Conservation (phyloP, 2,888 invertebrate species). For the Melanchra persicariae region DNA sequence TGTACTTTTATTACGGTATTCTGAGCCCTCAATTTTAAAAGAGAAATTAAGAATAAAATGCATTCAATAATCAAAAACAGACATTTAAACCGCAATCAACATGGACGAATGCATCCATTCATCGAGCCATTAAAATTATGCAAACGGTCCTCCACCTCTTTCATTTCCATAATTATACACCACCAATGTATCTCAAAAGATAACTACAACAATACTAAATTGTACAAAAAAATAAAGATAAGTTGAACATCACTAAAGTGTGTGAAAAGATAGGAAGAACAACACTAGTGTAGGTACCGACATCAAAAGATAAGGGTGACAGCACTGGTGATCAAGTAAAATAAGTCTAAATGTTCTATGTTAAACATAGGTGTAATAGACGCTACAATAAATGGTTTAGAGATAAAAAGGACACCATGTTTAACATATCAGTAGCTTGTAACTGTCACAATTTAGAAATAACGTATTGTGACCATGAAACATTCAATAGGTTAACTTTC, state of each 20-base stretch:
- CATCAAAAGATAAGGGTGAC: conserved; percentile 20
- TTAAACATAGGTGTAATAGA: not conserved
- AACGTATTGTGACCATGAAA: not conserved
- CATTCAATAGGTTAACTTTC: not conserved
- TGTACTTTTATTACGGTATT: not conserved
- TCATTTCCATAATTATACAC: conserved; percentile 14
- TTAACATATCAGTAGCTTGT: not conserved
- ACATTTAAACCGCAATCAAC: conserved; percentile 12
- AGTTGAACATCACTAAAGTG: conserved; percentile 12
- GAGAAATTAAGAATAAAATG: not conserved
- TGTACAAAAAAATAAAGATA: not conserved
- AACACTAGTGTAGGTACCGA: conserved; percentile 11
- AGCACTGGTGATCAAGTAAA: conserved; percentile 20
- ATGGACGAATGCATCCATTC: conserved; percentile 21
- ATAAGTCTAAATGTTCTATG: conserved; percentile 1
- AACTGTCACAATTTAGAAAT: not conserved
- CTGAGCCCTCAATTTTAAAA: not conserved
- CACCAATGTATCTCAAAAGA: conserved; percentile 19
- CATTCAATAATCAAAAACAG: conserved; percentile 10
- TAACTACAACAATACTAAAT: conserved; percentile 9
- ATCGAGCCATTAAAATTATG: conserved; percentile 39
- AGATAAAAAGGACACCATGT: not conserved
- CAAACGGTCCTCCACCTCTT: conserved; percentile 13
- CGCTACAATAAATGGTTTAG: not conserved
- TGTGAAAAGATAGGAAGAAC: conserved; percentile 26